phyloP scores from a whole-genome alignment of 2,888 invertebrate genomes.

The Mellilla xanthometata region DNA sequence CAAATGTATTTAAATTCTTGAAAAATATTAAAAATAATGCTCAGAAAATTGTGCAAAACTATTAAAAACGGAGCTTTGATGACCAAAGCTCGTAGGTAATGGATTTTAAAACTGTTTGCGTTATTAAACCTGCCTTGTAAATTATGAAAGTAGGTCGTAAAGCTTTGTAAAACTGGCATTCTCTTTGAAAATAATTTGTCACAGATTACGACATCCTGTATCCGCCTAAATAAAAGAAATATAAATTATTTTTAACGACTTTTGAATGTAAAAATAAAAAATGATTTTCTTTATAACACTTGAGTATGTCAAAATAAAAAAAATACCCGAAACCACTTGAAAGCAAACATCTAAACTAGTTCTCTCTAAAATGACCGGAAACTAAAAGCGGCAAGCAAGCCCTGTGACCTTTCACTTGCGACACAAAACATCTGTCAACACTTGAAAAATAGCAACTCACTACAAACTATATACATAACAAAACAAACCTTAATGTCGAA shows the following conservation, averaged over 20 bases:
- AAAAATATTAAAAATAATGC: no score
- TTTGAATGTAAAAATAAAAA: no score
- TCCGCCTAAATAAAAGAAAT: background rate
- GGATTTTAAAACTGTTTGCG: constrained; percentile 17
- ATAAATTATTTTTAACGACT: no score
- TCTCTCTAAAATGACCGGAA: constrained; percentile 25
- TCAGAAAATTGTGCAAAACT: no score
- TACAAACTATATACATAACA: constrained; percentile 9
- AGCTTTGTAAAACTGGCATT: background rate
- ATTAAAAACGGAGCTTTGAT: constrained; percentile 9
- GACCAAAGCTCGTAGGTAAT: constrained; percentile 8
- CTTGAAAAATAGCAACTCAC: constrained; percentile 35
- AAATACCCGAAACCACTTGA: constrained; percentile 4
- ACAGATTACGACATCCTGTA: background rate
- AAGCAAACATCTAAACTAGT: background rate
- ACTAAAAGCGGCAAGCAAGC: constrained; percentile 22
- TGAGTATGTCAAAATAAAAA: no score
- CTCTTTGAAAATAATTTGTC: constrained; percentile 3
- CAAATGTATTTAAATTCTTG: no score
- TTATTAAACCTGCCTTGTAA: constrained; percentile 3
- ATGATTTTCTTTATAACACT: no score
- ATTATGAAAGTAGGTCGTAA: constrained; percentile 1
- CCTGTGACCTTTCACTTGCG: constrained; percentile 33
- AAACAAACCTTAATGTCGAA: constrained; percentile 6
- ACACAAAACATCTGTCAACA: constrained; percentile 43